A percentile compares a stretch with the other conserved stretches of the same genome.
Evolutionary conservation across 1,140 invertebrate genomes (phyloP).

Genomic region (Macrotrachela quadricornifera): DNA sequence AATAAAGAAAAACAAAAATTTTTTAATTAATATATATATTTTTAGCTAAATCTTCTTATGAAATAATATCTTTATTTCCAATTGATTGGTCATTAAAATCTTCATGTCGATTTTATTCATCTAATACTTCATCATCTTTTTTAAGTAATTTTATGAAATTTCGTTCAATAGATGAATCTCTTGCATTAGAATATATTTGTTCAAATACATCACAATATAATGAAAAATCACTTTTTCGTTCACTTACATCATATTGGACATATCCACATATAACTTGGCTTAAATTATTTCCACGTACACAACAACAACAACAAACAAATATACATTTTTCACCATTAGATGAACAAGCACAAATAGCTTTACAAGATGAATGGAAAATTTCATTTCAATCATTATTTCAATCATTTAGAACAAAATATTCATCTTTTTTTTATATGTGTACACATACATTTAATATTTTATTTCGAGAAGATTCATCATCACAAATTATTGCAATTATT

Average conservation of each 20-base stretch:
- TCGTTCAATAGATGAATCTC: too few species aligned
- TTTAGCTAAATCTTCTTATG: too few species aligned
- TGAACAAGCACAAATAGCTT: slow-evolving; percentile 14
- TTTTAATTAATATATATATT: too few species aligned
- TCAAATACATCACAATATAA: too few species aligned
- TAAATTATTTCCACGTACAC: slow-evolving; percentile 46
- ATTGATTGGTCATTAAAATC: too few species aligned
- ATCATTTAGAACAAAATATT: neutral
- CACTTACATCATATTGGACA: slow-evolving; percentile 45
- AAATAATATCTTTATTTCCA: too few species aligned
- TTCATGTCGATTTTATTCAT: too few species aligned
- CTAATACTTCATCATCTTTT: too few species aligned
- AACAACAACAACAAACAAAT: slow-evolving; percentile 17
- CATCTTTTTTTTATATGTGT: slow-evolving; percentile 55
- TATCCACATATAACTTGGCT: slow-evolving; percentile 68
- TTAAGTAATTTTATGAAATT: too few species aligned
- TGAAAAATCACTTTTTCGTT: too few species aligned
- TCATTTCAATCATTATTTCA: neutral
- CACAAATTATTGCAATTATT: slow-evolving; percentile 52
- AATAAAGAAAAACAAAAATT: too few species aligned
- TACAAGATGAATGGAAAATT: slow-evolving; percentile 37
- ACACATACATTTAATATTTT: slow-evolving; percentile 65
- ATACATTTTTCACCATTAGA: slow-evolving; percentile 12
- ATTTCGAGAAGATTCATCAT: slow-evolving; percentile 56
- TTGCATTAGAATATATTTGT: too few species aligned